Base-by-base conservation (phyloP, 2,113 vertebrate genomes). In the Columba livia region DNA sequence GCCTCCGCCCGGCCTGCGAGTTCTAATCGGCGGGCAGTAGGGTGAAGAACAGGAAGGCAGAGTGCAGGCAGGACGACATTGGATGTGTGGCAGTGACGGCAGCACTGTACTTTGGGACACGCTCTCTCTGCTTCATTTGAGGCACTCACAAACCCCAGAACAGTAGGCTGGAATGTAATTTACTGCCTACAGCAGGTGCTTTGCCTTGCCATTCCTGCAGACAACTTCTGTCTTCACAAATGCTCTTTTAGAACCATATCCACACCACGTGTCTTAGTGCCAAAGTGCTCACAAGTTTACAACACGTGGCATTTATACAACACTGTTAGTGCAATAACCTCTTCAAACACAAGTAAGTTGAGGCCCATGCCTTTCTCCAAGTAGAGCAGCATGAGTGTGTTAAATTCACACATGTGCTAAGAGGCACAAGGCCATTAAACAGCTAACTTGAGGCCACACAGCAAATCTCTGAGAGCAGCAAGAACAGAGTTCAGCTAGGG, bases 1-100 rank as follows among this genome's bases (percentile, higher is more conserved):
- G 15, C 81, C 81, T 23, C 57, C 44, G 3, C 62, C 42, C 54
- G 62, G 61, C 15, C 42, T 26, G 26, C 11, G 8, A 14, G 18
- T 1, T 13, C 25, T 1, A 2, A 2, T 0, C 1, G 56, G 34
- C 64, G 4, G 50, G 81, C 75, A 18, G 73, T 1, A 1, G 56
- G 50, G 40, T 4, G 85, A 58, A 14, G 73, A 61, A 11, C 25
- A 1, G 32, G 54, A 17, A 50, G 65, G 83, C 44, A 79, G 62
- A 12, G 58, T 5, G 48, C 66, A 0, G 51, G 17, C 48, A 15
- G 58, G 44, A 9, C 17, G 34, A 36, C 56, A 16, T 1, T 1
- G 28, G n/a, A 5, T 8, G 40, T 8, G 40, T 2, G 60, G 15
- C n/a, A 17, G 31, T 4, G 47, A 21, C 20, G 29, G 86, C 8